Evolutionary conservation across 2,797 vertebrate species (phyloP), one percentile per base, ranked within the genome.

Genomic region (Pseudochirops corinnae): DNA sequence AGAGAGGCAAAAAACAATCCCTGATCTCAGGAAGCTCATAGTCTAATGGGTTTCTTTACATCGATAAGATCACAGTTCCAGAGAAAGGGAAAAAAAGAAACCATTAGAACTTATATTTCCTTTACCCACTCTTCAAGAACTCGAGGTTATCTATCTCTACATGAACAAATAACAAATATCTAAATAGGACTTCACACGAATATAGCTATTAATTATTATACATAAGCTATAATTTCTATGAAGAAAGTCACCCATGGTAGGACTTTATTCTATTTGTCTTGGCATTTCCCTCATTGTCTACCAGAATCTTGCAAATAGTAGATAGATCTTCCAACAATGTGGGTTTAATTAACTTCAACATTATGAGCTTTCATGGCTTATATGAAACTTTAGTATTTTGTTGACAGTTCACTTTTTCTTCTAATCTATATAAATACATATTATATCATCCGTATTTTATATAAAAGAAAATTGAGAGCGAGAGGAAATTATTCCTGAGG

Each of bases 401-500:
- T 26, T 50, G 21, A 26, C 1, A n/a, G 5, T 87, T 46, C 26
- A 11, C 74, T 87, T 87, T 87, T 87, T 50, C 2, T 46, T 74
- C 0, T 67, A 74, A 87, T 50, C 39, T 26, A 87, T 26, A 26
- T 26, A 87, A 46, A 26, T 26, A 46, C 7, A 87, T 0, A 3
- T 46, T 21, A 1, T 46, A 46, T 46, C 39, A 94, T 93, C 94
- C 91, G 26, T 10, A 31, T 55, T 58, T 82, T 92, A 21, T 28
- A 6, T 67, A 91, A 96, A 92, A 56, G 92, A 93, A 95, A 87
- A 93, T 90, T 90, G 60, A 91, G 52, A 74, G 90, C 21, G 57
- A 56, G 62, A 92, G 33, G 90, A 97, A 95, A 82, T 67, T 82
- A 94, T 90, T 93, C 92, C 50, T 91, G 29, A 94, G 62, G 26